Conservation (phyloP, 2,888 invertebrate species). For the Periphyllus acericola region DNA sequence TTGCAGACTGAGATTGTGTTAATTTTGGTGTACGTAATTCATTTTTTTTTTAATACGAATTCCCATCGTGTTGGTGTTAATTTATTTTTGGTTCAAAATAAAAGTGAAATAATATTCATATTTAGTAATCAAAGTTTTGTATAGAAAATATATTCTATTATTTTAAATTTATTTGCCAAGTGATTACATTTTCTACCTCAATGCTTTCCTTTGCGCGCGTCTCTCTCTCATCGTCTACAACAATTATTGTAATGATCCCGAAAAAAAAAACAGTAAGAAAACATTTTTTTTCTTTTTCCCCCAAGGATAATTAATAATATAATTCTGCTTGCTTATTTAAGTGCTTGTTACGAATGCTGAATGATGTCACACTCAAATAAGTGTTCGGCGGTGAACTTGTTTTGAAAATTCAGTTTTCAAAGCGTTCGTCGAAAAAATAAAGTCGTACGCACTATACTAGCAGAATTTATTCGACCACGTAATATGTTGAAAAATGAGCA, state of each 20-base stretch:
- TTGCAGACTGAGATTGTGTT: too few species aligned
- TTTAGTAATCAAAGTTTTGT: neutral
- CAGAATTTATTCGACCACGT: too few species aligned
- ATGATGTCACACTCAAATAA: neutral
- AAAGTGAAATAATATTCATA: neutral
- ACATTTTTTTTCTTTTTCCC: neutral
- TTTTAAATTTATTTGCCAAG: conserved; percentile 7
- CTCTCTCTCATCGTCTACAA: neutral
- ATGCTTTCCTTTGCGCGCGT: neutral
- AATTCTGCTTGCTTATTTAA: neutral
- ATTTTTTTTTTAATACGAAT: neutral
- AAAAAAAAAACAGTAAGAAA: neutral
- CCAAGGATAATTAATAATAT: conserved; percentile 3
- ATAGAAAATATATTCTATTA: neutral
- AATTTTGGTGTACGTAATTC: too few species aligned
- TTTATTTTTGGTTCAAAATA: neutral
- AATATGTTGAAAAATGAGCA: too few species aligned
- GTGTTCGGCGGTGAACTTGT: neutral
- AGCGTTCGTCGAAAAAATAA: neutral
- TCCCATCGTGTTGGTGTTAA: neutral
- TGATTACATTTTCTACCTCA: conserved; percentile 21
- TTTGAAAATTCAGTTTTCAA: neutral
- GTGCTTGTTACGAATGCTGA: neutral
- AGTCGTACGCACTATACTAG: too few species aligned
- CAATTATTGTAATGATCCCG: neutral